Percentiles rank a stretch among this genome's conserved stretches.
Conservation (phyloP, 2,113 vertebrate species). For the Motacilla tschutschensis region DNA sequence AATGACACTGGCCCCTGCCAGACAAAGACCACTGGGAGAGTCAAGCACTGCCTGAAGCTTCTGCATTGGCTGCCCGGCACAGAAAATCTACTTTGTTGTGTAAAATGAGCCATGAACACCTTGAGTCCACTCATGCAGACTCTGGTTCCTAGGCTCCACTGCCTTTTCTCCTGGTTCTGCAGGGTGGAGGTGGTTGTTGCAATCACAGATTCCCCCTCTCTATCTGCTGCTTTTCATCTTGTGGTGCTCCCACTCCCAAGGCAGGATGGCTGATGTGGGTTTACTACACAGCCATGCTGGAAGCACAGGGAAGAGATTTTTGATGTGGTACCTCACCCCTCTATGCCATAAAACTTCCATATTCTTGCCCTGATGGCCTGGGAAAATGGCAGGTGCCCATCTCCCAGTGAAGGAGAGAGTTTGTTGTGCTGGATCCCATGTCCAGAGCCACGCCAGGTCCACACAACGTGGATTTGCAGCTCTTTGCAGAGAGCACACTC, state of each 20-base stretch:
- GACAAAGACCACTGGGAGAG: background rate
- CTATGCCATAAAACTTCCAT: background rate
- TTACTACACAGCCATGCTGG: background rate
- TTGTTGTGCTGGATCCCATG: background rate
- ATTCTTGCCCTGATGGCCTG: background rate
- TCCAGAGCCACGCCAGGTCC: background rate
- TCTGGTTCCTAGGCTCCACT: background rate
- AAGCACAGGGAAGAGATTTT: background rate
- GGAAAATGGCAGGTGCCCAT: background rate
- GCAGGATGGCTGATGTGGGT: background rate
- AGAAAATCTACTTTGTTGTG: background rate
- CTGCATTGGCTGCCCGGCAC: background rate
- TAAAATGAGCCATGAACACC: background rate
- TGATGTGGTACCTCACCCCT: background rate
- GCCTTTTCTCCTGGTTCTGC: background rate
- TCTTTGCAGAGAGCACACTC: background rate
- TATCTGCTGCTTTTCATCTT: background rate
- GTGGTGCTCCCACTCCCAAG: background rate
- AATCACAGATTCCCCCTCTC: background rate
- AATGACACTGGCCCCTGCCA: background rate
- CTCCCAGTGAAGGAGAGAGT: background rate
- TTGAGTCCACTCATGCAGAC: background rate
- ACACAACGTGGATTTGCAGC: fast-evolving
- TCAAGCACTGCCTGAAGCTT: background rate
- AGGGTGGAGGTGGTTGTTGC: background rate